Base-by-base conservation (phyloP, 2,888 invertebrate species). In the Linnaemya tessellans region DNA sequence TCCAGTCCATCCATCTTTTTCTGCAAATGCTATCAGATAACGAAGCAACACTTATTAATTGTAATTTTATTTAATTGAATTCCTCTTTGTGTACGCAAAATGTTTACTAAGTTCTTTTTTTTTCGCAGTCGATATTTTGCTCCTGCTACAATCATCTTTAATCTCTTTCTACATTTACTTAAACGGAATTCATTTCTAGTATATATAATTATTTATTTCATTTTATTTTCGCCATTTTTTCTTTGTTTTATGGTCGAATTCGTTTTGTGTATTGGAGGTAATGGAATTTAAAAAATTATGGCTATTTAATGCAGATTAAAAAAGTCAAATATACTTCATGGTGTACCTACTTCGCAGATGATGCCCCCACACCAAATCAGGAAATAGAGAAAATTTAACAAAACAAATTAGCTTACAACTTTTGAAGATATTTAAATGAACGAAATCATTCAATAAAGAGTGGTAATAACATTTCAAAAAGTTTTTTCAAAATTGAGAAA, bases 21-120 rank as follows among this genome's bases (percentile, higher is more conserved):
- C 30, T 22, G 35, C 43, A 49, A 46, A 2, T 15, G 54, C 64
- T 71, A 65, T 62, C 81, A 70, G 56, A 64, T 67, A 80, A 68
- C 78, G 64, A 51, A 78, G 78, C 56, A 85, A 30, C 85, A 82
- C 74, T 85, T 82, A 85, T 78, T 84, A 84, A 81, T 81, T 84
- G 79, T 82, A 71, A 82, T 85, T 82, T 85, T 74, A 74, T 85
- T 82, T 85, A 85, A 85, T 85, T 85, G 82, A 85, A 85, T 85
- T 82, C 70, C 70, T 75, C 70, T 43, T 30, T 56, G 64, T 13
- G 74, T 79, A 82, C 85, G 85, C 85, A 79, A 70, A 51, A 64
- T 82, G 79, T 79, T 82, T 85, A 85, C 71, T 79, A 82, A 82
- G 64, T 77, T 74, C 60, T 25, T 67, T 54, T 74, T 67, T 25